Conservation (phyloP, 2,113 vertebrate genomes). For the Tachysurus fulvidraco region DNA sequence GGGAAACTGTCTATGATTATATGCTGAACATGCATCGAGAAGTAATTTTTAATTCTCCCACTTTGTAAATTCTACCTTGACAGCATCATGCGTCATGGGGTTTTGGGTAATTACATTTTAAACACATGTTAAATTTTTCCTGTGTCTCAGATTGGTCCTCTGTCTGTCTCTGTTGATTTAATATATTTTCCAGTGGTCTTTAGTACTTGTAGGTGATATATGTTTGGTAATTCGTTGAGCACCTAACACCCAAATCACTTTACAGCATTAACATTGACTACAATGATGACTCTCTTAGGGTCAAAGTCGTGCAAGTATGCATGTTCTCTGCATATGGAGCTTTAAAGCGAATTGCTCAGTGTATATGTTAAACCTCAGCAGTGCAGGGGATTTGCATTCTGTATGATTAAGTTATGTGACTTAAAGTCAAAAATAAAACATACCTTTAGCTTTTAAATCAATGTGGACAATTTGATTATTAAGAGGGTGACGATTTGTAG, state of each 20-base stretch:
- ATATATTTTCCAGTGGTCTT: slow-evolving; percentile 37
- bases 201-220: slow-evolving; percentile 36
- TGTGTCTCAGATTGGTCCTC: slow-evolving; percentile 38
- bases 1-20: slow-evolving; percentile 30
- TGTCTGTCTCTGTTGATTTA: slow-evolving; percentile 40
- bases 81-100: slow-evolving; percentile 41
- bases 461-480: background rate
- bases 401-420: slow-evolving; percentile 20
- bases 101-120: slow-evolving; percentile 60
- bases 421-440: background rate
- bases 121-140: slow-evolving; percentile 56
- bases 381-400: slow-evolving; percentile 17
- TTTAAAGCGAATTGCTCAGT: background rate
- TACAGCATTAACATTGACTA: slow-evolving; percentile 8
- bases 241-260: slow-evolving; percentile 36
- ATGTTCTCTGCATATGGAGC: background rate
- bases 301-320: background rate
- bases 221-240: slow-evolving; percentile 11
- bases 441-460: background rate
- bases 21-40: slow-evolving; percentile 6
- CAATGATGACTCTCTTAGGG: slow-evolving; percentile 26
- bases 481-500: background rate
- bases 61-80: slow-evolving; percentile 48
- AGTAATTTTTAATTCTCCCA: slow-evolving; percentile 27
- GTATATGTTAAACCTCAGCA: background rate